Evolutionary conservation across 1,140 invertebrate species (phyloP).

Genomic region (Aphis craccivora): DNA sequence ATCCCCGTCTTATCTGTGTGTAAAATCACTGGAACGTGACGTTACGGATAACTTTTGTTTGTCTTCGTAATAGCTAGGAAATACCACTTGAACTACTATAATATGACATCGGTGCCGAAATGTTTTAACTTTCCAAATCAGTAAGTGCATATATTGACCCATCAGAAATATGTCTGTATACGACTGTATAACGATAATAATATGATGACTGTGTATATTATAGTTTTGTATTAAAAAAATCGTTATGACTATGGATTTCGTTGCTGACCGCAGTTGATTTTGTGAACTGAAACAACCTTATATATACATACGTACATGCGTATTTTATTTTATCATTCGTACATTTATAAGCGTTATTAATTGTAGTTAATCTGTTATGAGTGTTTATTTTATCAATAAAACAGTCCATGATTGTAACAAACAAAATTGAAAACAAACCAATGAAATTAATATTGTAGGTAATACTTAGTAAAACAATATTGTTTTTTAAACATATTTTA

Average conservation of each 20-base stretch:
- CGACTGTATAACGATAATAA: background rate
- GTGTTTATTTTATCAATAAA: background rate
- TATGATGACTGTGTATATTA: background rate
- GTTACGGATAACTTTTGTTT: conserved; percentile 50
- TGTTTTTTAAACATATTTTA: background rate
- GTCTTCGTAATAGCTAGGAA: conserved; percentile 47
- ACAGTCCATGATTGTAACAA: background rate
- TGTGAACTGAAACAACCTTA: background rate
- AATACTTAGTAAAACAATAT: background rate
- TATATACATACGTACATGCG: too few species aligned
- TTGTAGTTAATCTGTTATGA: background rate
- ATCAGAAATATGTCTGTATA: background rate
- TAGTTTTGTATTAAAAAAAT: background rate
- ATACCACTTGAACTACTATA: conserved; percentile 36
- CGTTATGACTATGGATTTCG: background rate
- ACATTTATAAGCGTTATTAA: background rate
- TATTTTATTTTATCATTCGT: background rate
- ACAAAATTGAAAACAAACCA: background rate
- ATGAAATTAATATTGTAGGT: background rate
- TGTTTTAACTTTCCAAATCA: conserved; percentile 22
- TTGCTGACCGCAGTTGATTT: background rate
- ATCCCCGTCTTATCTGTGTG: conserved; percentile 42
- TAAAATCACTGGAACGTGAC: conserved; percentile 49
- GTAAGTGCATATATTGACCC: conserved; percentile 26
- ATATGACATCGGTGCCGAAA: conserved; percentile 17